A percentile compares a stretch with the other conserved stretches of the same genome.
Evolutionary conservation across 2,888 invertebrate genomes (phyloP).

Genomic region (Nysson spinosus): DNA sequence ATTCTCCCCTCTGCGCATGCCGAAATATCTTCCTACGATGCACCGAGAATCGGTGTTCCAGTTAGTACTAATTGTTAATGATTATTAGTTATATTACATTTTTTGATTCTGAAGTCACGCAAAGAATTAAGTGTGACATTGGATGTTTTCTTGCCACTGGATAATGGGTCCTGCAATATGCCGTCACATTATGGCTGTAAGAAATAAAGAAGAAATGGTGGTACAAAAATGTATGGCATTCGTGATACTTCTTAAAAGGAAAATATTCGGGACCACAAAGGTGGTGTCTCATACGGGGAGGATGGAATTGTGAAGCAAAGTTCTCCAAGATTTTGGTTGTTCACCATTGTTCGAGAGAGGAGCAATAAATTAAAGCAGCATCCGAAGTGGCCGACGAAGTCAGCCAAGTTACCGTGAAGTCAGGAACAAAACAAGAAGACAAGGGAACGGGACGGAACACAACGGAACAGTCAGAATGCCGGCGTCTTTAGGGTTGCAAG

Average conservation of each 20-base stretch:
- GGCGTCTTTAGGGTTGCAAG: slow-evolving; percentile 38
- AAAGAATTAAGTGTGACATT: too few species aligned
- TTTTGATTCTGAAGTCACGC: too few species aligned
- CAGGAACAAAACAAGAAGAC: slow-evolving; percentile 23
- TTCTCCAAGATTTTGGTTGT: slow-evolving; percentile 7
- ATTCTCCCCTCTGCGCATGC: slow-evolving; percentile 20
- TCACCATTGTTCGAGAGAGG: slow-evolving; percentile 4
- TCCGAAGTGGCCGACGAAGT: slow-evolving; percentile 12
- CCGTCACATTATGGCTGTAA: too few species aligned
- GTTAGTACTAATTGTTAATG: too few species aligned
- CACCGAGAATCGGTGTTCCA: too few species aligned
- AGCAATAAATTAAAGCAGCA: slow-evolving; percentile 42
- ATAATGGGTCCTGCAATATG: too few species aligned
- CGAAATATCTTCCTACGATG: neutral
- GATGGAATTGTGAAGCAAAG: too few species aligned
- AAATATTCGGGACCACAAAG: neutral
- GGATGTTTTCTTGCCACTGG: too few species aligned
- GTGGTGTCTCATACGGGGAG: neutral
- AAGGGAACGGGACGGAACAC: slow-evolving; percentile 25
- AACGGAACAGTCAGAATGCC: slow-evolving; percentile 12
- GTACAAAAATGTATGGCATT: too few species aligned
- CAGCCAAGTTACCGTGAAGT: neutral
- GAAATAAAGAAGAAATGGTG: too few species aligned
- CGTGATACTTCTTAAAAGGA: too few species aligned
- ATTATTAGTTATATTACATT: too few species aligned